Evolutionary conservation across 2,888 invertebrate species (phyloP), one percentile per base, ranked within the genome.

Genomic region (Plebejus melissa): DNA sequence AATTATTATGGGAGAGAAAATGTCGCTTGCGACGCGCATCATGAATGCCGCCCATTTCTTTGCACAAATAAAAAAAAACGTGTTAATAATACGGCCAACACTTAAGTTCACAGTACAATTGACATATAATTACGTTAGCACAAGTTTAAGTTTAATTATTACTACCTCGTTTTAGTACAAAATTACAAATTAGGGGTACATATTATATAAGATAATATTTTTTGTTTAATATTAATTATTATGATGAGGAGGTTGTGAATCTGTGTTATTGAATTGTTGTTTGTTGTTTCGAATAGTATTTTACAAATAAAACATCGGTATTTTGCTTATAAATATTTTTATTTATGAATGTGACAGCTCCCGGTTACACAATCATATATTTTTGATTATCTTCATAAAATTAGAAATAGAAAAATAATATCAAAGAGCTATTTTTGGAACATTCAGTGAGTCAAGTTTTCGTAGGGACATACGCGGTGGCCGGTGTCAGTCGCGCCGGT

Each of bases 361-460:
- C 85, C 87, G 88, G 86, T 90, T 91, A 92, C 90, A 92, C 87
- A 89, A 89, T 88, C 88, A 88, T 86, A 89, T 87, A 89, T 82
- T 89, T 75, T 89, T 82, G 87, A 89, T 90, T 89, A 89, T 90
- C 87, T 87, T 89, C 90, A 88, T 92, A 92, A 92, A 91, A 93
- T 92, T 90, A 93, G 91, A 90, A 89, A 92, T 93, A 93, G 91
- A 93, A 93, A 93, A 93, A 93, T 93, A 93, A 93, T 93, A 93
- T 93, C 91, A 93, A 92, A 92, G 88, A 90, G 87, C 90, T 90
- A 88, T 87, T 88, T 86, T 88, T 89, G 91, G 90, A 91, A 91
- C 91, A 89, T 90, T 87, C 78, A 83, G 84, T 86, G 85, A 88
- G 88, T 90, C 88, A 87, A 85, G 82, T 85, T 84, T 79, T 77